These are phyloP conservation scores for Columba livia DNA, from an alignment of 2,113 vertebrate genomes.

Conservation along the genomic window DNA sequence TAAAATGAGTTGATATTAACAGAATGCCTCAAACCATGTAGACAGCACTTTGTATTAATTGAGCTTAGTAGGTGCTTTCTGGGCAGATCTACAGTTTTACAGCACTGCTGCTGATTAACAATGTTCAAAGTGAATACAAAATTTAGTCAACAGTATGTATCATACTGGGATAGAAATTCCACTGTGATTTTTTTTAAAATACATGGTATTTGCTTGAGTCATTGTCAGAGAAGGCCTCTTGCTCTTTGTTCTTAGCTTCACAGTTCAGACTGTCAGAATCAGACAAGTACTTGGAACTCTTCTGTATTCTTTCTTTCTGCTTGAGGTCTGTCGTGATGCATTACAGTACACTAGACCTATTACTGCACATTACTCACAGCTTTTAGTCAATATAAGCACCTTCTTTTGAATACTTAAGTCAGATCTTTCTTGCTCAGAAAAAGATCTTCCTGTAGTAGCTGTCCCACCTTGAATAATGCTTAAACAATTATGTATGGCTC, in stretches of 20 bases:
- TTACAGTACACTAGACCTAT: background rate
- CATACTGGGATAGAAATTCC: background rate
- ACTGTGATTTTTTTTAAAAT: background rate
- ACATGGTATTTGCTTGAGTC: background rate
- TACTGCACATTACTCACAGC: background rate
- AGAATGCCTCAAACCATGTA: background rate
- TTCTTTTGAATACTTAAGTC: background rate
- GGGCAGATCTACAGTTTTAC: background rate
- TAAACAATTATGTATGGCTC: fast-evolving
- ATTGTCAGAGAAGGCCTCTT: background rate
- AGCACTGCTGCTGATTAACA: background rate
- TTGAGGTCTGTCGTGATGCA: background rate
- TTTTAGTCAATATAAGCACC: background rate
- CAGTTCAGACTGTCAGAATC: background rate
- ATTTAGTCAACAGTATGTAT: background rate
- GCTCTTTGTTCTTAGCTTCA: background rate
- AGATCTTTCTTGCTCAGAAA: background rate
- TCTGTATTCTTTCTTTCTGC: background rate
- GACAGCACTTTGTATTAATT: background rate
- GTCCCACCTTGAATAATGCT: background rate
- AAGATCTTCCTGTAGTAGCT: background rate
- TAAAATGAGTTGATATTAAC: background rate
- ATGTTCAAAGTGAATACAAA: background rate
- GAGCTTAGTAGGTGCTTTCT: background rate
- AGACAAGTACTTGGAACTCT: background rate